Percentiles rank a stretch among this genome's conserved stretches.
Conservation (phyloP, 1,140 invertebrate species). For the Neoseiulus cucumeris region DNA sequence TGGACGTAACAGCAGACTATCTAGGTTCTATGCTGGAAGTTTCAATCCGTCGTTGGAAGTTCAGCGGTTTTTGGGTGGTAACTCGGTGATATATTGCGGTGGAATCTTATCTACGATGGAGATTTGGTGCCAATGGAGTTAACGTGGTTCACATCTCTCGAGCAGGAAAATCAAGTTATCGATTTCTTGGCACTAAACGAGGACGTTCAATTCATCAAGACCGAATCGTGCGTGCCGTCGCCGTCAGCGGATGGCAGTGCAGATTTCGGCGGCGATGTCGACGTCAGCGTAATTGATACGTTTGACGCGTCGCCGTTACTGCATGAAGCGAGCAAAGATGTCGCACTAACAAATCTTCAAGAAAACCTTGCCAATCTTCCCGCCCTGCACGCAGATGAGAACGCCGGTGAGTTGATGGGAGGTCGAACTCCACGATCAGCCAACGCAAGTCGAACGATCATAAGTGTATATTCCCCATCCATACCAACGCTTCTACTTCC, state of each 20-base stretch:
- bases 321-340: not conserved
- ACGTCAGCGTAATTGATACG: not conserved
- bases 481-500: too few relatives aligned
- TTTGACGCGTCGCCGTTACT: slow-evolving; percentile 5
- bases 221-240: not conserved
- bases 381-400: not conserved
- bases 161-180: slow-evolving; percentile 8
- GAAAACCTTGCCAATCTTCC: not conserved
- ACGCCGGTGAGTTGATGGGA: not conserved
- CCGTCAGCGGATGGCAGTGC: not conserved
- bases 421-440: not conserved
- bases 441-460: not conserved
- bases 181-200: slow-evolving; percentile 6
- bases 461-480: too few relatives aligned
- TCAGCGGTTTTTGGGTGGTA: too few relatives aligned
- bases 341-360: not conserved
- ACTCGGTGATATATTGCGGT: too few relatives aligned
- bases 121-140: too few relatives aligned
- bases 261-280: not conserved
- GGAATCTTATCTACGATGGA: too few relatives aligned
- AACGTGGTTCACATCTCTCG: too few relatives aligned
- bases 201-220: slow-evolving; percentile 10
- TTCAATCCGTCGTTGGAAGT: too few relatives aligned
- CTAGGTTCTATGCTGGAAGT: too few relatives aligned
- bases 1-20: too few relatives aligned